phyloP scores from a whole-genome alignment of 2,113 vertebrate genomes.

The Galbula dea region DNA sequence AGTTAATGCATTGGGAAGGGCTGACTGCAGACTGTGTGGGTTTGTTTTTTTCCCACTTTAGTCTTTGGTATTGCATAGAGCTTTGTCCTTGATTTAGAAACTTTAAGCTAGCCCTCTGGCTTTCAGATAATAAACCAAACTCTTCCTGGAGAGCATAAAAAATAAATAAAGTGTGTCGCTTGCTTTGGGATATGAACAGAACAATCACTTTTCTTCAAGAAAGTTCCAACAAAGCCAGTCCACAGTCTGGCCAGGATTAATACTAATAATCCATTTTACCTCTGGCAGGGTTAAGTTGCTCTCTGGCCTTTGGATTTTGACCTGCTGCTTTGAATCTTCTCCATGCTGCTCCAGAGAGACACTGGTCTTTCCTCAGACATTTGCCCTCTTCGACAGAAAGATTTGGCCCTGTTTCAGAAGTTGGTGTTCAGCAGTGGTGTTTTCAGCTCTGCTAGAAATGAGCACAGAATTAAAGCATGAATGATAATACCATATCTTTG shows the following conservation, averaged over 20 bases:
- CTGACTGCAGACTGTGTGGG: neutral
- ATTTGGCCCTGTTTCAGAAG: neutral
- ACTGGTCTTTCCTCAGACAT: neutral
- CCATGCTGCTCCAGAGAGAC: neutral
- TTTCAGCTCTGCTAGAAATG: neutral
- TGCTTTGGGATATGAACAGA: neutral
- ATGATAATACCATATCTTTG: fast-evolving
- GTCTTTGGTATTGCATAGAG: neutral
- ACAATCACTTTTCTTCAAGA: neutral
- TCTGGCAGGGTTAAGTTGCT: neutral
- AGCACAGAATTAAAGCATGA: neutral
- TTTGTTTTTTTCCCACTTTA: neutral
- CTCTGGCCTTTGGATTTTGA: neutral
- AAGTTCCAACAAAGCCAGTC: neutral
- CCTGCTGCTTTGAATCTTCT: neutral
- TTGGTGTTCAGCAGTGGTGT: neutral
- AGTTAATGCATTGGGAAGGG: neutral
- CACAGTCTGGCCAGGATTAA: neutral
- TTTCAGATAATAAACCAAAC: neutral
- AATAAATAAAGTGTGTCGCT: neutral
- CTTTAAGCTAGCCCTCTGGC: neutral
- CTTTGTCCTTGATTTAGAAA: neutral
- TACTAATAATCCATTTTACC: neutral
- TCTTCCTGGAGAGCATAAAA: neutral
- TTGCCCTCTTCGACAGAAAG: neutral